Conservation (phyloP, 2,797 vertebrate genomes). For the Coendou prehensilis region DNA sequence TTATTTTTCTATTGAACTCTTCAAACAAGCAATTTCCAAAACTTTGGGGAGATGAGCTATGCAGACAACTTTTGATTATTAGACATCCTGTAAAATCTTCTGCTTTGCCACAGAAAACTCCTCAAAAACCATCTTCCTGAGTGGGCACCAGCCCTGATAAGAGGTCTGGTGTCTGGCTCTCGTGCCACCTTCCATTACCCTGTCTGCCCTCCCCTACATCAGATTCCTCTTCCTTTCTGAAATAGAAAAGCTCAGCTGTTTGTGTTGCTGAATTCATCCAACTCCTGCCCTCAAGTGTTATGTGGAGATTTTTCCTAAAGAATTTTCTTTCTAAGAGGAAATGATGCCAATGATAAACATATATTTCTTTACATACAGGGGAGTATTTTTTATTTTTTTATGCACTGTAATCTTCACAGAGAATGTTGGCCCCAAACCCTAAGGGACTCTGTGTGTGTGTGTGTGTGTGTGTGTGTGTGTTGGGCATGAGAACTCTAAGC, state of each 20-base stretch:
- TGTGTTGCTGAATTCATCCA: background rate
- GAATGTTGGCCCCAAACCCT: background rate
- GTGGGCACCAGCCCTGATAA: fast-evolving
- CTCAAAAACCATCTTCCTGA: background rate
- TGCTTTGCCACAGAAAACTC: background rate
- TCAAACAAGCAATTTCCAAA: slow-evolving; percentile 12
- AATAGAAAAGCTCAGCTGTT: background rate
- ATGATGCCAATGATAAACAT: background rate
- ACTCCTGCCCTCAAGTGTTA: background rate
- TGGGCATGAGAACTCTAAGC: background rate
- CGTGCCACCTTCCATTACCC: background rate
- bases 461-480: background rate
- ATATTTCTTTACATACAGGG: background rate
- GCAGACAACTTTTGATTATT: background rate
- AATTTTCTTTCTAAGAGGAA: slow-evolving; percentile 1
- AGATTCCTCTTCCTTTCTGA: slow-evolving; percentile 13
- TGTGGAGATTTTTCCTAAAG: background rate
- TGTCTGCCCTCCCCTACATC: background rate
- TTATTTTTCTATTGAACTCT: background rate
- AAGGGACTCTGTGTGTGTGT: background rate
- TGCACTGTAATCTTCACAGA: background rate
- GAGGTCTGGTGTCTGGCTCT: background rate
- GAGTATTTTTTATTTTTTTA: background rate
- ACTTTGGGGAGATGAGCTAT: background rate
- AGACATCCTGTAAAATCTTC: background rate